Evolutionary conservation across 2,797 vertebrate species (phyloP).

Genomic region (Dallia pectoralis): DNA sequence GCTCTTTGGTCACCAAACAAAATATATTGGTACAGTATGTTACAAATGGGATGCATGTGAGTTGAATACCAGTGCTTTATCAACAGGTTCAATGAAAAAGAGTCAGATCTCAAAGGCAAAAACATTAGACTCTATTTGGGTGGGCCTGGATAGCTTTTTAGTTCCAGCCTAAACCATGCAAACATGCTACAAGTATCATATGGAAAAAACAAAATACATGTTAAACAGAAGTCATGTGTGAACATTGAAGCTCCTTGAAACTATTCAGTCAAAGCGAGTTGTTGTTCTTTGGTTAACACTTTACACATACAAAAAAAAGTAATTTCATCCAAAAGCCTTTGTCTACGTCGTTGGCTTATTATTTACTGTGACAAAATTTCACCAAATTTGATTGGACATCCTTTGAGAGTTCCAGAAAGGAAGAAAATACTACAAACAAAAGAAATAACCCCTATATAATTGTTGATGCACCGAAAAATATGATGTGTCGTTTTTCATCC

Average conservation of each 20-base stretch:
- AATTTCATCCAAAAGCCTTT: conserved; percentile 21
- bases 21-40: conserved; percentile 40
- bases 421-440: conserved; percentile 25
- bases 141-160: conserved; percentile 39
- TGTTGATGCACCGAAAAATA: conserved; percentile 5
- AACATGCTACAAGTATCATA: conserved; percentile 62
- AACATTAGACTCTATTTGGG: conserved; percentile 26
- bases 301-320: conserved; percentile 34
- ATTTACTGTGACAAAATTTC: conserved; percentile 22
- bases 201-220: conserved; percentile 43
- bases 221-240: conserved; percentile 32
- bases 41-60: conserved; percentile 33
- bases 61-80: conserved; percentile 21
- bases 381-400: conserved; percentile 33
- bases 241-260: conserved; percentile 37
- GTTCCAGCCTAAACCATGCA: conserved; percentile 57
- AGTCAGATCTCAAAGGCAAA: conserved; percentile 13
- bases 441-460: conserved; percentile 11
- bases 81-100: conserved; percentile 55
- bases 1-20: conserved; percentile 40
- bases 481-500: conserved; percentile 1
- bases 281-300: conserved; percentile 18
- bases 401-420: conserved; percentile 30
- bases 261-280: conserved; percentile 26
- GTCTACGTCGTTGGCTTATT: conserved; percentile 24